A percentile compares a stretch with the other conserved stretches of the same genome.
Conservation (phyloP, 1,140 invertebrate genomes). For the Battus philenor region DNA sequence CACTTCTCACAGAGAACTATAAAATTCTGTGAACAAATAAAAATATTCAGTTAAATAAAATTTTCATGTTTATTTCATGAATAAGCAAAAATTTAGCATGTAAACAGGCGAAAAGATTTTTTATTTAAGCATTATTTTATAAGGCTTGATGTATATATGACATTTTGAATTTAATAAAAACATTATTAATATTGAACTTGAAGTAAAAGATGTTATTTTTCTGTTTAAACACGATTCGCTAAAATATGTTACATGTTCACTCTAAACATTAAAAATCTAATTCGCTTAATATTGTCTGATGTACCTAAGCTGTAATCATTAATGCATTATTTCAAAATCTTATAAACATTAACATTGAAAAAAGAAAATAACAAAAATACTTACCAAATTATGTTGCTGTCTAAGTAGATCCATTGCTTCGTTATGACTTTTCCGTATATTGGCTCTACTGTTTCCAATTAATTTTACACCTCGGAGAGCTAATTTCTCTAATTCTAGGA, state of each 20-base stretch:
- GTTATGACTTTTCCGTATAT: constrained; percentile 1
- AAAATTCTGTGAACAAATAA: constrained; percentile 40
- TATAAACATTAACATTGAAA: not conserved
- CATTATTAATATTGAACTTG: not conserved
- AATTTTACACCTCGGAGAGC: constrained; percentile 13
- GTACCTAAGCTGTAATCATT: no score
- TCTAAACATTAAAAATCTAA: not conserved
- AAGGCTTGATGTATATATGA: not conserved
- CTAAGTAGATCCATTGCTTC: constrained; percentile 27
- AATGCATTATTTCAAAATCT: not conserved
- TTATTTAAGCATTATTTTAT: no score
- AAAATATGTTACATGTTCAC: not conserved
- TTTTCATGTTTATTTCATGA: not conserved
- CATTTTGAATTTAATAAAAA: not conserved
- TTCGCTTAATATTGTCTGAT: no score
- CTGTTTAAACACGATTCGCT: not conserved
- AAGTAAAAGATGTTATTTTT: no score
- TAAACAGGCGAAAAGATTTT: no score
- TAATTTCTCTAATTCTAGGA: constrained; percentile 18
- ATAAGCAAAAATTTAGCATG: no score
- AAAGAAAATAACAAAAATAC: constrained; percentile 2
- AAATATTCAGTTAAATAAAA: not conserved
- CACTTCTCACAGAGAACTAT: constrained; percentile 38
- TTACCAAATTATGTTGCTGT: constrained; percentile 32
- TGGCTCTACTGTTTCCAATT: constrained; percentile 18